Evolutionary conservation across 2,113 vertebrate genomes (phyloP), one percentile per base, ranked within the genome.

Genomic region (Rhizomys pruinosus): DNA sequence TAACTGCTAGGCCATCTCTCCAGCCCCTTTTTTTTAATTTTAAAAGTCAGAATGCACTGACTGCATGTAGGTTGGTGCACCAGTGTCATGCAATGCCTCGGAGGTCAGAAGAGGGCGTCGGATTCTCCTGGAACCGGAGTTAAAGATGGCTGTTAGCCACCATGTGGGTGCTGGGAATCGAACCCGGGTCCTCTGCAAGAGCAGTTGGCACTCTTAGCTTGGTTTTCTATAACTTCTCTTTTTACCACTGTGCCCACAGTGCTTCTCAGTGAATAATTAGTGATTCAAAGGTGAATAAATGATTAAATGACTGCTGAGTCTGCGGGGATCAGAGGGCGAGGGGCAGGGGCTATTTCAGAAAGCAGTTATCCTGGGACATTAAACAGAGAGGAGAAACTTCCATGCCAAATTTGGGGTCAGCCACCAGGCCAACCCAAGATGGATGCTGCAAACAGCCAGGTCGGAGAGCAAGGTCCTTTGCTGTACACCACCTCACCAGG

Each of bases 371-470:
- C 57, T 42, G 44, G 44, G 32, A n/a, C 1, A 22, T 79, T 0
- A 1, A 19, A 7, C 37, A 8, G 0, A 7, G 23, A 71, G 25
- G 72, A 34, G 37, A 82, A 68, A 77, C 8, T 1, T 57, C 69
- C 20, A 2, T 13, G 25, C 22, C 37, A 16, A 39, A 2, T 9
- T 22, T 4, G 32, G 9, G 5, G 22, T 3, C 1, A 27, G 23
- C 15, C 39, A 29, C 8, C 11, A 16, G 86, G 5, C 71, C 23
- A 44, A 2, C 4, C n/a, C 47, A 8, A 34, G 1, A 5, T 9
- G 4, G 12, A 39, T 3, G 3, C 44, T 10, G 1, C 25, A n/a
- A 59, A 61, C 0, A 87, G 20, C 34, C 88, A 42, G 9, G 2
- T 29, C 57, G 32, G 6, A 39, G 1, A 72, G 55, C 87, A 79